Evolutionary conservation across 2,888 invertebrate species (phyloP), one percentile per base, ranked within the genome.

Genomic region (Nesidiocoris tenuis): DNA sequence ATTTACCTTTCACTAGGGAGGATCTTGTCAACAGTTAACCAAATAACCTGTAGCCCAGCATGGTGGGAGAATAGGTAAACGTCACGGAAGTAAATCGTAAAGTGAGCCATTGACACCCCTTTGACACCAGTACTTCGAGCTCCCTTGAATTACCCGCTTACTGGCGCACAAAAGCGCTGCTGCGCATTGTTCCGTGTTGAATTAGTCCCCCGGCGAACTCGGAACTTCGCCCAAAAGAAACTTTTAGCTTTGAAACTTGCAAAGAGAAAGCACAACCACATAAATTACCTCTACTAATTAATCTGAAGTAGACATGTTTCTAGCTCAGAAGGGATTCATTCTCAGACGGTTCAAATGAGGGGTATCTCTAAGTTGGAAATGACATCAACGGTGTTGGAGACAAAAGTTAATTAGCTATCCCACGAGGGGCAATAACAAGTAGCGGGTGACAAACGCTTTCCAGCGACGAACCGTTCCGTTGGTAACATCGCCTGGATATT

Each of bases 321-420:
- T 22, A 5, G 22, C 3, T 22, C 1, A n/a, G 63, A 17, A 23
- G 22, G 21, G 22, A 21, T 9, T 63, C 7, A 22, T 23, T 63
- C 23, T 39, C 5, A 39, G 12, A 39, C 39, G 39, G 39, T 39
- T 22, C 63, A 63, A 23, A 21, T 63, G 63, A 63, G 16, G 22
- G 21, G 21, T 63, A 12, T 63, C 63, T 7, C 63, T n/a, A 63
- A 63, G 63, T 63, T 63, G 21, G 22, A 63, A 63, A 63, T 63
- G 19, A 63, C 22, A 25, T 64, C 24, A 64, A 64, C 64, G 24
- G 18, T 23, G 25, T 25, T 24, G 64, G 25, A 25, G 25, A 64
- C 64, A 64, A 64, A 64, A 64, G 64, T 64, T 64, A 25, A 64
- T 24, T 64, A 64, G 64, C 25, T 64, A 63, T 63, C 63, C n/a